Evolutionary conservation across 1,140 invertebrate species (phyloP), one percentile per base, ranked within the genome.

Genomic region (Homalodisca vitripennis): DNA sequence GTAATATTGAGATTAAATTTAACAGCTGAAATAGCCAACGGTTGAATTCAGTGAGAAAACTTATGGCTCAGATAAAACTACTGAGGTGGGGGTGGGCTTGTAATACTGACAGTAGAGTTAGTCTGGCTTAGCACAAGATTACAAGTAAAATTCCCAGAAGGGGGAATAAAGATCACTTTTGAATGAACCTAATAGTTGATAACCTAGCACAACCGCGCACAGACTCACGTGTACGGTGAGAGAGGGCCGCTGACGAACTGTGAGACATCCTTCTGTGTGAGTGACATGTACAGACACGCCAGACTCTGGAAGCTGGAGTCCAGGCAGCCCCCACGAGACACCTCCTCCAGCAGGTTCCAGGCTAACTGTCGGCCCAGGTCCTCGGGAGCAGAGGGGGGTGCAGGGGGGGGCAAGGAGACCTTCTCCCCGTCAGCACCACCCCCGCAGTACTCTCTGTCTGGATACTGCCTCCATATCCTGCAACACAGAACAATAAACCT

Each of bases 201-300:
- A n/a, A n/a, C n/a, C n/a, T n/a, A n/a, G n/a, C n/a, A n/a, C n/a
- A n/a, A n/a, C n/a, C n/a, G 6, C 34, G 6, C 34, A 17, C 34
- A 41, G 34, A 57, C 84, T 84, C 80, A 89, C 87, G 84, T 86
- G 75, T 88, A 86, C 55, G 86, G 84, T 66, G 90, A 86, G 14
- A 93, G 79, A 22, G 88, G 86, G 34, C 92, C 93, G 48, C 90
- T 84, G 51, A 84, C 76, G 75, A 94, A 85, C 83, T 97, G 97
- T n/a, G 94, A 98, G 22, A 99, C 90, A 83, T 99, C 95, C 79
- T 95, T 95, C 77, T 93, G 93, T 13, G 94, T 91, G 0, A 99
- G 83, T 2, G 93, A 89, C 95, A 99, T 98, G 78, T 92, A 94
- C 6, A 98, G 81, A 20, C 90, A 86, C 0, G 91, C 85, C 67